phyloP scores from a whole-genome alignment of 2,113 vertebrate genomes.

The Pachyramphus minor region DNA sequence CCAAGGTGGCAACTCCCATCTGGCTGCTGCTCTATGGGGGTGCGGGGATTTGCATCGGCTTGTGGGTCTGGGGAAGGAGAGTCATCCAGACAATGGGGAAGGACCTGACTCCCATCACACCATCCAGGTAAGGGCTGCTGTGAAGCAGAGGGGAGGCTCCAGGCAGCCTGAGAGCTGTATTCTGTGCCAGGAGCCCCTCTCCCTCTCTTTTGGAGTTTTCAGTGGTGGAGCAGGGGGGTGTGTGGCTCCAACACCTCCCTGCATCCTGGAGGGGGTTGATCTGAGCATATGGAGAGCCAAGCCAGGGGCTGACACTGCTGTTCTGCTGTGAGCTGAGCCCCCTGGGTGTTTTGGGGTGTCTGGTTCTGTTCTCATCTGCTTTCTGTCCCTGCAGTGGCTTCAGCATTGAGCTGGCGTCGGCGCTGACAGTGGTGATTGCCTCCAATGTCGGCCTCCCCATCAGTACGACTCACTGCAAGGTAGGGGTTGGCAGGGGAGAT shows the following conservation, averaged over 20 bases:
- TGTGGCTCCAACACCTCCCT: not conserved
- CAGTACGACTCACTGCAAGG: slow-evolving; percentile 98
- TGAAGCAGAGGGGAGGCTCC: not conserved
- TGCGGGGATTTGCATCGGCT: slow-evolving; percentile 86
- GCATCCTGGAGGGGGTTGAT: too few species aligned
- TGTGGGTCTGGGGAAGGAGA: slow-evolving; percentile 97
- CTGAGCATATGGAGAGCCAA: not conserved
- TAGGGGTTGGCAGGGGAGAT: slow-evolving; percentile 16
- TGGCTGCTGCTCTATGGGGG: slow-evolving; percentile 94
- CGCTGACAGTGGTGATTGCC: slow-evolving; percentile 89
- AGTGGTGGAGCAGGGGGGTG: accelerated
- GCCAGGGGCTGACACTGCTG: not conserved
- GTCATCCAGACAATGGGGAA: slow-evolving; percentile 98
- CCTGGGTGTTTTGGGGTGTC: not conserved
- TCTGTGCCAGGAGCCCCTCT: not conserved
- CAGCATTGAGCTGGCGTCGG: slow-evolving; percentile 95
- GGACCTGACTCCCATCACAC: slow-evolving; percentile 95
- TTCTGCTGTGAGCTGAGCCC: not conserved
- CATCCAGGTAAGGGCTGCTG: slow-evolving; percentile 81
- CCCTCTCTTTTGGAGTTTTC: accelerated
- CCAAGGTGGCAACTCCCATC: slow-evolving; percentile 82
- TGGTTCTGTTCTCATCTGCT: accelerated
- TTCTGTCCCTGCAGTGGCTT: slow-evolving; percentile 81
- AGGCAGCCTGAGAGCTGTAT: not conserved
- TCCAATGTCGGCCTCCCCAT: slow-evolving; percentile 94